A percentile compares a stretch with the other conserved stretches of the same genome.
Evolutionary conservation across 2,888 invertebrate species (phyloP).

Genomic region (Phyllotreta cruciferae): DNA sequence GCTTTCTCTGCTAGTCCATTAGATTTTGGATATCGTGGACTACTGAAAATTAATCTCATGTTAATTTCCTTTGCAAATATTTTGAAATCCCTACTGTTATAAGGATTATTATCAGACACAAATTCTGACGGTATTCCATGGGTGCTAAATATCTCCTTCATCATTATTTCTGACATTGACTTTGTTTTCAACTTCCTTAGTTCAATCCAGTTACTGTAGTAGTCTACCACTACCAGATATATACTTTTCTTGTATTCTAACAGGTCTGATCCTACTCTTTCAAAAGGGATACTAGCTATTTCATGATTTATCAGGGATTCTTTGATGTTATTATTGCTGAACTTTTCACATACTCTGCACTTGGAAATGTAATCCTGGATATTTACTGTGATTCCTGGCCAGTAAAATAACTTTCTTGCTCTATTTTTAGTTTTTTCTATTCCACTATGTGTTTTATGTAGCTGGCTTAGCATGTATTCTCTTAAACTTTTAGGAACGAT

Average conservation of each 20-base stretch:
- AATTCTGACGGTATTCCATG: no score
- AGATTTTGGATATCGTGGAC: no score
- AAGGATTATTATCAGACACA: no score
- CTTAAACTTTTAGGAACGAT: no score
- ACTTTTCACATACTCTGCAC: neutral
- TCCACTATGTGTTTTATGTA: constrained; percentile 10
- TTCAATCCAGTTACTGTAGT: neutral
- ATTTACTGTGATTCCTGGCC: neutral
- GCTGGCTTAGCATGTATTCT: no score
- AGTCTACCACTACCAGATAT: neutral
- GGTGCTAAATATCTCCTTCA: no score
- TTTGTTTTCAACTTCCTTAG: neutral
- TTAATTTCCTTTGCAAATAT: no score
- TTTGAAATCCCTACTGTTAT: no score
- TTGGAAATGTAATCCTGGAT: neutral
- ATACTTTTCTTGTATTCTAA: neutral
- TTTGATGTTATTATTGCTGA: neutral
- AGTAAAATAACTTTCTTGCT: constrained; percentile 4
- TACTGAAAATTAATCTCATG: no score
- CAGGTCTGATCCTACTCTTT: neutral
- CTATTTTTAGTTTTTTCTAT: constrained; percentile 13
- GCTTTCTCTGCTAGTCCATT: no score
- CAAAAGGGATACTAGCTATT: neutral
- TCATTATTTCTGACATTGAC: no score
- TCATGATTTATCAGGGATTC: neutral